Base-by-base conservation (phyloP, 2,888 invertebrate species). In the Eumerus sabulonum region DNA sequence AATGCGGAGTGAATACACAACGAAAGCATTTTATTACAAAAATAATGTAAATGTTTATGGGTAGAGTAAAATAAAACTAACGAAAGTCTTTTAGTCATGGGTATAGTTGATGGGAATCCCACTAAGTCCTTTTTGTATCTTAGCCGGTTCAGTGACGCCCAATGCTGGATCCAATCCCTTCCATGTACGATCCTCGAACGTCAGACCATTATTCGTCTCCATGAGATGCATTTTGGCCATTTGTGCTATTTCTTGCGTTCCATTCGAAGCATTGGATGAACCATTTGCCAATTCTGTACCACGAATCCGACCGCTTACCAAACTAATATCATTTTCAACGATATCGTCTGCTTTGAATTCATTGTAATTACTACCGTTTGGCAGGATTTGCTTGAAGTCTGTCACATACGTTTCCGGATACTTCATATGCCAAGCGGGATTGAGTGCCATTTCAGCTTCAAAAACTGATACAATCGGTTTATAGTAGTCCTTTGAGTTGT, bases 391-490 rank as follows among this genome's bases (percentile, higher is more conserved):
- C 84, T 93, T 92, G 85, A 94, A 97, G 86, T 97, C 94, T 48
- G 93, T 92, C 35, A 93, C 90, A 86, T 94, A 94, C 2, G 90
- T 90, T 51, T 89, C 92, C 0, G 91, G 90, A 40, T 91, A 91
- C 35, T 85, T 85, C 85, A 86, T 84, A 12, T 87, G 86, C 84
- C 91, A 89, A 1, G 89, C 88, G 1, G 90, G 89, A 87, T 95
- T 95, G 14, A 95, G 88, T 2, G 95, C 95, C 66, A 94, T 90
- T 90, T 99, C 98, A 17, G 98, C 91, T 89, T 99, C 99, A 88
- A 93, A 97, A 0, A 98, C 95, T 17, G 97, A 96, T 0, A 97
- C 93, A 56, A 99, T 92, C 0, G 98, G 98, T 86, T 94, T 94
- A 85, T 94, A 95, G 87, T 95, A 98, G 64, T 98, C 97, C 83